A percentile compares a stretch with the other conserved stretches of the same genome.
phyloP scores from a whole-genome alignment of 2,888 invertebrate genomes.

The Calliphora vomitoria region DNA sequence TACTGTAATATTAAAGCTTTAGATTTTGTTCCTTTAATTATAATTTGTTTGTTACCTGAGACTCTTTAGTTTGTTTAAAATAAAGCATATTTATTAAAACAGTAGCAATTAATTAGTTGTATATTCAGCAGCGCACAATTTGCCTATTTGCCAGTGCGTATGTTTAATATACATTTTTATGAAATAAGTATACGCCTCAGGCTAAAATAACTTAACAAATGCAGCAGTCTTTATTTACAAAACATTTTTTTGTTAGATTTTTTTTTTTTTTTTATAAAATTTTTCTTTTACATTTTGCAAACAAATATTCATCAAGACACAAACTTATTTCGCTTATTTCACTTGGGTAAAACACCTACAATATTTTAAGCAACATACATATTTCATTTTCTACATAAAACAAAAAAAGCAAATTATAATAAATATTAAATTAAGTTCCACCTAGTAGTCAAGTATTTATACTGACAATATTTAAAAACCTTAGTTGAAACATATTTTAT shows the following conservation, averaged over 20 bases:
- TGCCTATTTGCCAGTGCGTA: background rate
- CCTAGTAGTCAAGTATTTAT: background rate
- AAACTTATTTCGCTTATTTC: no score
- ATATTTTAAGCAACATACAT: background rate
- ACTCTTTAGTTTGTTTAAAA: no score
- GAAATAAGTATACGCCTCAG: conserved; percentile 1
- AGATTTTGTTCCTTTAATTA: no score
- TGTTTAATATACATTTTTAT: background rate
- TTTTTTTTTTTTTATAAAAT: background rate
- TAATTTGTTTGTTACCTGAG: no score
- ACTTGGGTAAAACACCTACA: background rate
- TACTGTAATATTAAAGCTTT: no score
- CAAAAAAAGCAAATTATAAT: background rate
- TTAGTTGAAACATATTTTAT: no score
- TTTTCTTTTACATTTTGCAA: background rate
- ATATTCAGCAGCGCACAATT: background rate
- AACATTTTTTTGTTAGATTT: background rate
- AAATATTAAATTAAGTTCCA: background rate
- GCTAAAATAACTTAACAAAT: background rate
- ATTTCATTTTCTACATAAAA: no score
- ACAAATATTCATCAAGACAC: background rate
- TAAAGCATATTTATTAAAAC: no score
- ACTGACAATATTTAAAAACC: background rate
- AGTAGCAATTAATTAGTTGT: background rate
- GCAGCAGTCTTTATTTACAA: background rate